Percentiles rank a stretch among this genome's conserved stretches.
These are phyloP conservation scores for Struthidea cinerea DNA, from an alignment of 2,113 vertebrate genomes.

Conservation along the genomic window DNA sequence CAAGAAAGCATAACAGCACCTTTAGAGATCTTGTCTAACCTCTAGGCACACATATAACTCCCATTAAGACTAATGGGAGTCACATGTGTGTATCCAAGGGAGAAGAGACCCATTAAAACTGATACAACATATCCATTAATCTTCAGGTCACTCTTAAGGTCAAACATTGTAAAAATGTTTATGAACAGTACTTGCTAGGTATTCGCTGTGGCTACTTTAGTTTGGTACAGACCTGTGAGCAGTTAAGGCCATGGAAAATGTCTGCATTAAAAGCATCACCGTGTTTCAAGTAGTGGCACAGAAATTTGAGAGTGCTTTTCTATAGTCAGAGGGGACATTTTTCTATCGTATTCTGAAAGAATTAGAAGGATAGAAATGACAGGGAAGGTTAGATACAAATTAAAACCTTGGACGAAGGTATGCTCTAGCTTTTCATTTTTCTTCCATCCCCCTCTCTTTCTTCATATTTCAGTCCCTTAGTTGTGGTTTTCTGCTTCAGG, in stretches of 20 bases:
- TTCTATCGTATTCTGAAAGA: conserved; percentile 29
- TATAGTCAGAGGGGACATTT: background rate
- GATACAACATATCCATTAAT: conserved; percentile 59
- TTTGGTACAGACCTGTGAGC: background rate
- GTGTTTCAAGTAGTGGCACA: background rate
- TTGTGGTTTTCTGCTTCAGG: background rate
- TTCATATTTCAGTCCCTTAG: background rate
- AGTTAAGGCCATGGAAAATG: conserved; percentile 32
- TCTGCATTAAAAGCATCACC: conserved; percentile 41
- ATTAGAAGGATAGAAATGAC: conserved; percentile 17
- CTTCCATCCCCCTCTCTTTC: background rate
- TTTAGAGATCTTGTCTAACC: conserved; percentile 48
- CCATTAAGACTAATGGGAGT: conserved; percentile 64
- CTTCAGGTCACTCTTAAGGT: conserved; percentile 58
- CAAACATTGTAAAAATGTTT: conserved; percentile 64
- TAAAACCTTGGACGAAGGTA: conserved; percentile 30
- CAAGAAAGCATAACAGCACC: conserved; percentile 39
- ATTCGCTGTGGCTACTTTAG: background rate
- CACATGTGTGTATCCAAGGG: conserved; percentile 47
- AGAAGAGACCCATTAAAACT: conserved; percentile 59
- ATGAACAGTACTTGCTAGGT: conserved; percentile 46
- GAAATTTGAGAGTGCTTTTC: conserved; percentile 34
- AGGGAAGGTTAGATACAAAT: conserved; percentile 7
- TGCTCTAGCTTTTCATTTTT: conserved; percentile 4
- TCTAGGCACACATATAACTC: conserved; percentile 50